Evolutionary conservation across 2,113 vertebrate genomes (phyloP), one percentile per base, ranked within the genome.

Genomic region (Poecilia latipinna): DNA sequence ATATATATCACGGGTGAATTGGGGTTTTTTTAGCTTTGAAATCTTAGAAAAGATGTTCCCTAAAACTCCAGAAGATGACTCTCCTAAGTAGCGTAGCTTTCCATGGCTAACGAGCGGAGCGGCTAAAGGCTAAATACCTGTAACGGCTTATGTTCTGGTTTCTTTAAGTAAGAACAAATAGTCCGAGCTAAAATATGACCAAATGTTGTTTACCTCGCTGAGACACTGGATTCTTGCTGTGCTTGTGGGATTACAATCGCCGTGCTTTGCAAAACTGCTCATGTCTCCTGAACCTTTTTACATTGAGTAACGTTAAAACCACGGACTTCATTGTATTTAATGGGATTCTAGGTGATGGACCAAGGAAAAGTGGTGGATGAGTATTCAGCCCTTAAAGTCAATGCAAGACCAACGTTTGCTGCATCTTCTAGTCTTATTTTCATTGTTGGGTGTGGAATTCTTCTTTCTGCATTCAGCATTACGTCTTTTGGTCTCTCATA

Each of bases 1-100:
- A 65, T 57, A 12, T 85, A 8, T 33, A 39, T 65, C 65, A 6
- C 29, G 67, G 44, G 32, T 68, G 51, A 29, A 33, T 35, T n/a
- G 63, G 51, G 17, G 61, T 0, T 37, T 37, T 37, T 64, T 57
- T 13, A 6, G 1, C 32, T 70, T 35, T 1, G 37, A 60, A 74
- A 60, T 37, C 39, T n/a, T 8, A n/a, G 33, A 44, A 60, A 26
- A 67, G 31, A 39, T 29, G 8, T n/a, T 35, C 8, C 10, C 10
- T 22, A 11, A 22, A 65, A 29, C 4, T 61, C 13, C 24, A 12
- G 35, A 28, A 24, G 12, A 19, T 10, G 26, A 35, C 12, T 29
- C 28, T 62, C 26, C 22, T 72, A 62, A 22, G 12, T 26, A 17
- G 11, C 11, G 2, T 70, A 39, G 3, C 51, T 57, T 57, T 57